phyloP scores from a whole-genome alignment of 2,113 vertebrate species.

The Crotalus tigris region DNA sequence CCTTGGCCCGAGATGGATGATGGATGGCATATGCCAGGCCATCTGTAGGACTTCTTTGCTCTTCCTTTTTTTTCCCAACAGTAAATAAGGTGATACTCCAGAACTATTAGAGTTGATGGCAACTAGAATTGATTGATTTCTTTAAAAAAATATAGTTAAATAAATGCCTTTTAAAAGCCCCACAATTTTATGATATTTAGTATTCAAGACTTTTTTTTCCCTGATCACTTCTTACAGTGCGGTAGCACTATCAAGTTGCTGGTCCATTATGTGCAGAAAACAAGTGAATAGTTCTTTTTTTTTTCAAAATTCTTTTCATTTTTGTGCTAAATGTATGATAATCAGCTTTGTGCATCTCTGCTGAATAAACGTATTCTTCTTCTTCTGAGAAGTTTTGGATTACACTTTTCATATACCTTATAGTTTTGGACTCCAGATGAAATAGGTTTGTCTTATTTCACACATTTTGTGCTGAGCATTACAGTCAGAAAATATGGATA shows the following conservation, averaged over 20 bases:
- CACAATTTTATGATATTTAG: background rate
- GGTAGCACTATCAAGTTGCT: background rate
- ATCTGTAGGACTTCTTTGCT: background rate
- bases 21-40: background rate
- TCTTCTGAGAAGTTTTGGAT: slow-evolving; percentile 42
- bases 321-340: background rate
- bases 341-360: background rate
- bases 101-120: background rate
- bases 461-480: slow-evolving; percentile 42
- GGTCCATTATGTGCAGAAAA: background rate
- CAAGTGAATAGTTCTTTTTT: background rate
- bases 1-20: background rate
- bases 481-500: slow-evolving; percentile 44
- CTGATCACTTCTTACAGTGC: background rate
- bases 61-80: background rate
- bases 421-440: slow-evolving; percentile 45
- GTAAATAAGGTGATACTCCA: background rate
- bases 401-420: slow-evolving; percentile 41
- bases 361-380: slow-evolving; percentile 30
- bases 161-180: background rate
- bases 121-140: background rate
- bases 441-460: slow-evolving; percentile 6
- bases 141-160: background rate
- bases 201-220: background rate
- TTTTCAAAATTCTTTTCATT: background rate